Evolutionary conservation across 2,113 vertebrate genomes (phyloP).

Genomic region (Oncorhynchus keta): DNA sequence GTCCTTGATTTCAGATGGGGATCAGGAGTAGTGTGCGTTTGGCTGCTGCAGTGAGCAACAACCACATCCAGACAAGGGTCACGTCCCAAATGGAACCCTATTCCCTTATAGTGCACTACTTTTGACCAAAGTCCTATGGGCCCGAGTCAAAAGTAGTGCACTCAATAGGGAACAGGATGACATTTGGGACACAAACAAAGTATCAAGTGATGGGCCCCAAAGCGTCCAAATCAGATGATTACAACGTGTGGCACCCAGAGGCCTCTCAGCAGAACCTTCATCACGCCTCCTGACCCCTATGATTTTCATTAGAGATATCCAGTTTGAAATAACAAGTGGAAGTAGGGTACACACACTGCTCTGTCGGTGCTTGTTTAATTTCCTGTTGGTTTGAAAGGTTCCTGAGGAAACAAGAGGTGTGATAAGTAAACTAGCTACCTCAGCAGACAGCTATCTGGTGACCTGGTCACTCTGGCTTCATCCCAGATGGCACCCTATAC

Average conservation of each 20-base stretch:
- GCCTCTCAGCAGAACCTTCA: not conserved
- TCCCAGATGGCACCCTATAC: too few relatives aligned
- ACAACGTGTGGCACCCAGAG: constrained; percentile 36
- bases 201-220: not conserved
- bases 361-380: constrained; percentile 46
- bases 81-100: too few relatives aligned
- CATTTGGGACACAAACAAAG: not conserved
- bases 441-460: too few relatives aligned
- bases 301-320: constrained; percentile 47
- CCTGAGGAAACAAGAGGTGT: constrained; percentile 1
- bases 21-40: constrained; percentile 30
- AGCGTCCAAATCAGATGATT: constrained; percentile 52
- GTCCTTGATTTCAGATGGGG: constrained; percentile 47
- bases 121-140: too few relatives aligned
- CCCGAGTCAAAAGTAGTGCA: too few relatives aligned
- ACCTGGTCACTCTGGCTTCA: too few relatives aligned
- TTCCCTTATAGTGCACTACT: not conserved
- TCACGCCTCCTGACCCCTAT: constrained; percentile 34
- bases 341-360: constrained; percentile 15
- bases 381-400: constrained; percentile 48
- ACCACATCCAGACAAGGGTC: not conserved
- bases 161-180: too few relatives aligned
- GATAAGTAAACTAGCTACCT: constrained; percentile 9
- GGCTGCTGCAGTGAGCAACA: constrained; percentile 1
- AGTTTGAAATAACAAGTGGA: constrained; percentile 47